Evolutionary conservation across 2,113 vertebrate genomes (phyloP).

Genomic region (Eclectus roratus): DNA sequence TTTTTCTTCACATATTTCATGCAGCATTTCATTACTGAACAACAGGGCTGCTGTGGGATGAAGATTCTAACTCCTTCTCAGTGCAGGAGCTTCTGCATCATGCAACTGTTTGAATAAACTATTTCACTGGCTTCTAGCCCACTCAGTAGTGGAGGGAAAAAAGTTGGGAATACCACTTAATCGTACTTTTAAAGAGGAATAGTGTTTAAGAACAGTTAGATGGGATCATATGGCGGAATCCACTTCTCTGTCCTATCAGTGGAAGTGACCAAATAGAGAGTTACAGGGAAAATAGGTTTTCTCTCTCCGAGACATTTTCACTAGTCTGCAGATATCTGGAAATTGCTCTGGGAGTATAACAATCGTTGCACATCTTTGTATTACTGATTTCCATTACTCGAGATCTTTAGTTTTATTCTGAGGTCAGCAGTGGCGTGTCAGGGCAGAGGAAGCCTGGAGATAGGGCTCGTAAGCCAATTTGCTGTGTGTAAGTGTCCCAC

Average conservation of each 20-base stretch:
- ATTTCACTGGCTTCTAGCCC: neutral
- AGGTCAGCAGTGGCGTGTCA: neutral
- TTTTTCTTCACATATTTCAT: neutral
- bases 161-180: neutral
- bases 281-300: neutral
- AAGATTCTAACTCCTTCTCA: neutral
- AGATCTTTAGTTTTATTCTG: neutral
- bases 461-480: neutral
- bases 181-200: neutral
- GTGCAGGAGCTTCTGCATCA: neutral
- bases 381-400: neutral
- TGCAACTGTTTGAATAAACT: neutral
- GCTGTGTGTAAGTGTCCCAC: neutral
- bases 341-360: neutral
- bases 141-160: neutral
- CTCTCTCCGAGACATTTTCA: neutral
- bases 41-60: neutral
- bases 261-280: neutral
- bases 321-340: neutral
- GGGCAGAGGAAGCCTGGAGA: neutral
- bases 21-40: neutral
- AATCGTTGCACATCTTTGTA: neutral
- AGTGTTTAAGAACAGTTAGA: neutral
- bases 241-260: neutral
- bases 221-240: neutral